Base-by-base conservation (phyloP, 92 coral and sea anemone species). In the Pocillopora grandis region DNA sequence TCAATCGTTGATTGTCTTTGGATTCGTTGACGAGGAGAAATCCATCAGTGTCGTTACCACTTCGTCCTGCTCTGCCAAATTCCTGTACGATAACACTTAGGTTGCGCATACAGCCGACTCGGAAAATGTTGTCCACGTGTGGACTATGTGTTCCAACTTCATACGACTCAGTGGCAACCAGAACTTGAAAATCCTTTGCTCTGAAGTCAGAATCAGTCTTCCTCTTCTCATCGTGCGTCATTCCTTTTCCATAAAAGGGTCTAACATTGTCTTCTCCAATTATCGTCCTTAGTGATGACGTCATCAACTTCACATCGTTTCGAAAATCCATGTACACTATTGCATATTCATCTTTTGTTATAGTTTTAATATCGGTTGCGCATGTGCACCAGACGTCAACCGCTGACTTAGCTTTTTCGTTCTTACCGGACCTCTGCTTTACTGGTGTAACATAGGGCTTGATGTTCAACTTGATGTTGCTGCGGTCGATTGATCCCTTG, bases 101-200 rank as follows among this genome's bases (percentile, higher is more conserved):
- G 36, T 91, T 91, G 18, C 88, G 58, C 90, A 91, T 91, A 81
- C 94, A 91, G 9, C 94, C 92, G n/a, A 90, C 66, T 19, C 90
- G 60, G 35, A 90, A 57, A 42, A 90, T 75, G 42, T 76, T 76
- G 80, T 91, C 79, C 13, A 91, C 92, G 42, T 88, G 95, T 8
- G 92, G 92, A 75, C 85, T 85, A 64, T 89, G 95, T n/a, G 92
- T 85, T 6, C 92, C 92, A 55, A 91, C 88, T 58, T 91, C 90
- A n/a, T 82, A 91, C 6, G 95, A 72, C 70, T 91, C 91, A 2
- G 94, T 91, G 48, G 94, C 94, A 10, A 84, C 89, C 42, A 91
- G 21, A 7, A 89, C 80, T 72, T 89, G 92, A 55, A 91, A 80
- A 9, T 77, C 81, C 83, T 89, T 77, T 17, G 33, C 78, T 71